Percentiles rank a stretch among this genome's conserved stretches.
Conservation (phyloP, 2,797 vertebrate species). For the Cyclopterus lumpus region DNA sequence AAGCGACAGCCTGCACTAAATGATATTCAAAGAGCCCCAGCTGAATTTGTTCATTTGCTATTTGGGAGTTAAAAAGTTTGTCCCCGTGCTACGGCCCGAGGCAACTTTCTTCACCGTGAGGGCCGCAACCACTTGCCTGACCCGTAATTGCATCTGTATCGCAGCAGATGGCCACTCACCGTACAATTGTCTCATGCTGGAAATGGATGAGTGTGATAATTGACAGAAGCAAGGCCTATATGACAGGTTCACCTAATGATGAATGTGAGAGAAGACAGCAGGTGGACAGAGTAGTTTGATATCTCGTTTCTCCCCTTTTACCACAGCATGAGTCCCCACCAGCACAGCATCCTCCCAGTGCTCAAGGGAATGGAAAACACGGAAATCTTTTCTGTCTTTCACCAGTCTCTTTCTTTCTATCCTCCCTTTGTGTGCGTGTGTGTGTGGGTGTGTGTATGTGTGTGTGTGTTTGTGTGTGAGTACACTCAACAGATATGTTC, state of each 20-base stretch:
- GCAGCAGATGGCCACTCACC: constrained; percentile 64
- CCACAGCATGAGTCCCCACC: constrained; percentile 78
- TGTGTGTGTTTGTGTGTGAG: constrained; percentile 32
- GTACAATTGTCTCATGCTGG: constrained; percentile 52
- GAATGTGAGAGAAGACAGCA: constrained; percentile 75
- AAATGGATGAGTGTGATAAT: constrained; percentile 72
- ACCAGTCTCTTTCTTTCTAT: constrained; percentile 41
- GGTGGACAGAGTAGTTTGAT: constrained; percentile 82
- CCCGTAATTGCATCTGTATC: constrained; percentile 37
- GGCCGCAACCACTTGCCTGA: constrained; percentile 26
- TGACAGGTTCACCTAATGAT: constrained; percentile 76
- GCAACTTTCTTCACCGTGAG: constrained; percentile 24
- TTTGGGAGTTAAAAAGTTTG: constrained; percentile 47
- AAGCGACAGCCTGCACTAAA: constrained; percentile 39
- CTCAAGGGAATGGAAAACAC: constrained; percentile 76
- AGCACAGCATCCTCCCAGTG: constrained; percentile 64
- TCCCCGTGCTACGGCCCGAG: constrained; percentile 18
- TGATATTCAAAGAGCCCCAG: constrained; percentile 37
- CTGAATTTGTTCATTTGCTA: constrained; percentile 26
- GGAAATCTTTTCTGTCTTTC: constrained; percentile 66
- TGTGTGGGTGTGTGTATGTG: constrained; percentile 22
- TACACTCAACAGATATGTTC: constrained; percentile 68
- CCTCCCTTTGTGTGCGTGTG: constrained; percentile 26
- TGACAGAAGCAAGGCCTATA: constrained; percentile 57
- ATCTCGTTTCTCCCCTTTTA: constrained; percentile 80